Conservation (phyloP, 2,113 vertebrate species). For the Lontra canadensis region DNA sequence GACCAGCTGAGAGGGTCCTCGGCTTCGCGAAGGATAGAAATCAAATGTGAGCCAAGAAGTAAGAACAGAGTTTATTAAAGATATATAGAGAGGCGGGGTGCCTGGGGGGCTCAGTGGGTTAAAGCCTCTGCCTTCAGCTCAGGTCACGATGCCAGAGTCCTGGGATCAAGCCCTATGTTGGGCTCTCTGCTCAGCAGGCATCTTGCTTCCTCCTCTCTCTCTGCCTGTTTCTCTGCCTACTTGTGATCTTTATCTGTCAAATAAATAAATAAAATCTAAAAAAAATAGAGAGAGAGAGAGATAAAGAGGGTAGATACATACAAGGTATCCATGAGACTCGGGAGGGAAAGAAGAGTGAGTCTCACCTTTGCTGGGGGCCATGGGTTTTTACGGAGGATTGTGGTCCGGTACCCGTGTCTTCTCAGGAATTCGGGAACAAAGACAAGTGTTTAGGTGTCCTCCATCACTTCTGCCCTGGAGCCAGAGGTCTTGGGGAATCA, state of each 20-base stretch:
- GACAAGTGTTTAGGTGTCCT: background rate
- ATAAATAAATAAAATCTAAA: too few species aligned
- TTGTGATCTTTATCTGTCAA: too few species aligned
- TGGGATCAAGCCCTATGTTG: too few species aligned
- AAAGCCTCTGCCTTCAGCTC: too few species aligned
- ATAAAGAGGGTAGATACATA: background rate
- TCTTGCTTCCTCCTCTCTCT: too few species aligned
- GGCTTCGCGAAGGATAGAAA: background rate
- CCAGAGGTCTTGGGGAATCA: background rate
- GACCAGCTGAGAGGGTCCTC: background rate
- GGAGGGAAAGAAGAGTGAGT: background rate
- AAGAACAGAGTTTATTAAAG: background rate
- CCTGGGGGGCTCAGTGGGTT: too few species aligned
- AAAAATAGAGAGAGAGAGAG: too few species aligned
- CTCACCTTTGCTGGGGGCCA: background rate
- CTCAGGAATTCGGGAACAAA: background rate
- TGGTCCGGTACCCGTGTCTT: background rate
- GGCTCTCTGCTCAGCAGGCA: too few species aligned
- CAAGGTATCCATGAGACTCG: background rate
- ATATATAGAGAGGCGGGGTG: background rate
- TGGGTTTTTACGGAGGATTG: background rate
- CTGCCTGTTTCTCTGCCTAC: too few species aligned
- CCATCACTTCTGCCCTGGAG: background rate
- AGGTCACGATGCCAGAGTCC: too few species aligned
- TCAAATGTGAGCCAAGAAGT: background rate